Base-by-base conservation (phyloP, 2,797 vertebrate genomes). In the Sebastes oblongus region DNA sequence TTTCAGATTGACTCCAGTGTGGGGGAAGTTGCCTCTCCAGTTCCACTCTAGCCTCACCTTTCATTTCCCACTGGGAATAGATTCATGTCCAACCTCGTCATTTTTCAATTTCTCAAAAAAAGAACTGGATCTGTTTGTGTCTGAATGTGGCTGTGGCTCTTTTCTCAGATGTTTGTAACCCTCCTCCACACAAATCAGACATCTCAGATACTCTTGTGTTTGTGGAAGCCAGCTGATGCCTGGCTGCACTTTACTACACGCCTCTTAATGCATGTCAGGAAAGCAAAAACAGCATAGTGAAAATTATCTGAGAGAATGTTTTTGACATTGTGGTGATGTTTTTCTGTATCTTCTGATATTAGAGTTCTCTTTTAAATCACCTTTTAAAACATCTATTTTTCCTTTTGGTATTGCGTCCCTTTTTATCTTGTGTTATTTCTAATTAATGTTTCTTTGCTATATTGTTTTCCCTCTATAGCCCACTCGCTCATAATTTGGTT, bases 221-320 rank as follows among this genome's bases (percentile, higher is more conserved):
- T 46, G 66, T 56, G 27, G 50, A n/a, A 13, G 42, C 58, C 79
- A 75, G 67, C 62, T 75, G 75, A 74, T 70, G 20, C 65, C 42
- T 46, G 6, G 0, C 27, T 30, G 56, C 75, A n/a, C 27, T 67
- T 52, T 14, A 34, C 20, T 7, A 12, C 2, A 4, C 1, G 18
- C 4, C 36, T 58, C 10, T 10, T 25, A 27, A 11, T 13, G 4
- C 29, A 10, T 1, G 42, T 50, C 10, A n/a, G 36, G 3, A 30
- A 39, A 64, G 50, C 52, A 29, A 12, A 75, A 52, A 22, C 24
- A 75, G 5, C 4, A 30, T 8, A 3, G 0, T 34, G 9, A 59
- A 65, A 36, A 50, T 12, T 8, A 65, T 24, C 2, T 62, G 5
- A 11, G 24, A 30, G 11, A 22, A 56, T 56, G 14, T 18, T 67